Evolutionary conservation across 2,888 invertebrate species (phyloP), one percentile per base, ranked within the genome.

Genomic region (Melangyna quadrimaculata): DNA sequence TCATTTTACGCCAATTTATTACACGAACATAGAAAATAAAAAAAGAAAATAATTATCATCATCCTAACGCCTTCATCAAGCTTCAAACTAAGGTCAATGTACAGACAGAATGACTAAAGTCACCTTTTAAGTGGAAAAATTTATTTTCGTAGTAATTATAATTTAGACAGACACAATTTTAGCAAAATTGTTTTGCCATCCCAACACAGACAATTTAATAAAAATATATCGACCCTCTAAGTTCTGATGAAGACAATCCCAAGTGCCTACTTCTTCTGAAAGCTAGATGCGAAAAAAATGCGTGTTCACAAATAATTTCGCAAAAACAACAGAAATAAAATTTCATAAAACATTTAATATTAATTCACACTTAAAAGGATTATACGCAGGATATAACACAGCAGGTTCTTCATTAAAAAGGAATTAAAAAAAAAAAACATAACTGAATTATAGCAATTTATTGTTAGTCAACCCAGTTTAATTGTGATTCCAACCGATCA

Each of bases 401-500:
- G 48, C n/a, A 19, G 19, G 73, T 35, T 12, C 19, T 40, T 55
- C 35, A 27, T 40, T n/a, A 17, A 32, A 70, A 17, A n/a, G 9
- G 17, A 40, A n/a, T n/a, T 1, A 17, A 7, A n/a, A 37, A 5
- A 12, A 35, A 27, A 14, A 69, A 35, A 40, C n/a, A n/a, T n/a
- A 67, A 67, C 24, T 17, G 53, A 22, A 19, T 51, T 71, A 73
- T 71, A 70, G 55, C 24, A 65, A 83, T 74, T 79, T 59, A 74
- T 71, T n/a, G n/a, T n/a, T 75, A 75, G 74, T 80, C 84, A 78
- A 67, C 74, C 65, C 61, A 51, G 32, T 67, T 79, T 67, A 80
- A 75, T 84, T 80, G 72, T 71, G 84, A 86, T 81, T 86, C 86
- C 63, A 43, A 43, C 81, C 70, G 63, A 27, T 69, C 67, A 81